Evolutionary conservation across 2,113 vertebrate species (phyloP), one percentile per base, ranked within the genome.

Genomic region (Pontoporia blainvillei): DNA sequence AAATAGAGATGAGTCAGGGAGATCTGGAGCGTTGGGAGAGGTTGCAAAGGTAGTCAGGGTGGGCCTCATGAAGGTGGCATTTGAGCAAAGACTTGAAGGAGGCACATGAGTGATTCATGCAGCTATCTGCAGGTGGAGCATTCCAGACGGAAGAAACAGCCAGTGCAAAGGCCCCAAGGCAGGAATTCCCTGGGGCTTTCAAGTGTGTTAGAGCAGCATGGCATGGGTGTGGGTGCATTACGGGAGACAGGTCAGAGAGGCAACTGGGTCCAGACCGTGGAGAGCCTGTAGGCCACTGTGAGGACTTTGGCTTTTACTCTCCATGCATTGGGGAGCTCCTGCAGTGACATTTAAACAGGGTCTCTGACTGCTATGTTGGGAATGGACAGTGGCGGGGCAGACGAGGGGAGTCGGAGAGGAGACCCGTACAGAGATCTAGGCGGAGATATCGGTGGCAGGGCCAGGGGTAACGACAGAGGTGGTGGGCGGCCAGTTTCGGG

Each of bases 381-480:
- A 75, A 13, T 31, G 46, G 31, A 20, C 57, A 78, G 79, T 9
- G 23, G 18, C 3, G 5, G 76, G 71, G n/a, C 8, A 36, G 76
- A 12, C 4, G 0, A n/a, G 29, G 54, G 27, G 25, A 78, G 34
- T 3, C 17, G 0, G 31, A 44, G 36, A 88, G 36, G 78, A 15
- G 67, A 49, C 79, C n/a, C 20, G 25, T 3, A 8, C 25, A 21
- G 86, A 86, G 54, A 64, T 29, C 41, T 3, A 54, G 73, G 25
- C 10, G 8, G 27, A 82, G 84, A 8, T 36, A 84, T 1, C 8
- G 20, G 69, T 23, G 10, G 12, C 59, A 1, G 0, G 67, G 61
- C 85, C 75, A 13, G 67, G 49, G 21, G 25, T 36, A 13, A 10
- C 2, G 0, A 6, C 0, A 0, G 39, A 41, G 44, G 8, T 9